Conservation (phyloP, 1,140 invertebrate genomes). For the Hylaeus anthracinus region DNA sequence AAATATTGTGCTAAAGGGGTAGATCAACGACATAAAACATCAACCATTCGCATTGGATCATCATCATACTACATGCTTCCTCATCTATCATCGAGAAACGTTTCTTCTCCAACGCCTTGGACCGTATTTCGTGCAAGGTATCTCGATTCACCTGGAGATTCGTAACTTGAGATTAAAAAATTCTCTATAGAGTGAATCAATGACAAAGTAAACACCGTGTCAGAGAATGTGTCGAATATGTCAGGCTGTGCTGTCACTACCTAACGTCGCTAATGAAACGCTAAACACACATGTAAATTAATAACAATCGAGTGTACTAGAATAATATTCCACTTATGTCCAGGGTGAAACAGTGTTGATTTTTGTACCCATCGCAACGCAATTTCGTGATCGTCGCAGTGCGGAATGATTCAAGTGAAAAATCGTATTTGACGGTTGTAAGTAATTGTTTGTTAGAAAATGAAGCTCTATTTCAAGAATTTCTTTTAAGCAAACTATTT, state of each 20-base stretch:
- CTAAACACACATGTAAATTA: not conserved
- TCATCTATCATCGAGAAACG: not conserved
- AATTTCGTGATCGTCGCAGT: not conserved
- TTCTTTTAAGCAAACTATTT: too few relatives aligned
- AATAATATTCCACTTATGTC: not conserved
- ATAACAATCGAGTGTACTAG: not conserved
- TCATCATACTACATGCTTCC: not conserved
- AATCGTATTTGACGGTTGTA: too few relatives aligned
- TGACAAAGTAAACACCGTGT: not conserved
- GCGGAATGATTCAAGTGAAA: not conserved
- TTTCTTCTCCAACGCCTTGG: not conserved
- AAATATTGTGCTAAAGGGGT: not conserved
- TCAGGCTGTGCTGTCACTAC: too few relatives aligned
- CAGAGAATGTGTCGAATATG: constrained; percentile 1
- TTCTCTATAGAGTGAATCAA: not conserved
- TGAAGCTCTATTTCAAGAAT: too few relatives aligned
- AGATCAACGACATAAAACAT: not conserved
- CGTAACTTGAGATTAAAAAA: not conserved
- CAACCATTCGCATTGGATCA: not conserved
- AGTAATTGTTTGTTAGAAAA: too few relatives aligned
- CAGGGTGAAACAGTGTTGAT: not conserved
- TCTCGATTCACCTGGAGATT: not conserved
- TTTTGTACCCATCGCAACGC: not conserved
- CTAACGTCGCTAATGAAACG: not conserved
- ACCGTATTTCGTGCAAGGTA: not conserved